Evolutionary conservation across 2,113 vertebrate species (phyloP), one percentile per base, ranked within the genome.

Genomic region (Rhagologus leucostigma): DNA sequence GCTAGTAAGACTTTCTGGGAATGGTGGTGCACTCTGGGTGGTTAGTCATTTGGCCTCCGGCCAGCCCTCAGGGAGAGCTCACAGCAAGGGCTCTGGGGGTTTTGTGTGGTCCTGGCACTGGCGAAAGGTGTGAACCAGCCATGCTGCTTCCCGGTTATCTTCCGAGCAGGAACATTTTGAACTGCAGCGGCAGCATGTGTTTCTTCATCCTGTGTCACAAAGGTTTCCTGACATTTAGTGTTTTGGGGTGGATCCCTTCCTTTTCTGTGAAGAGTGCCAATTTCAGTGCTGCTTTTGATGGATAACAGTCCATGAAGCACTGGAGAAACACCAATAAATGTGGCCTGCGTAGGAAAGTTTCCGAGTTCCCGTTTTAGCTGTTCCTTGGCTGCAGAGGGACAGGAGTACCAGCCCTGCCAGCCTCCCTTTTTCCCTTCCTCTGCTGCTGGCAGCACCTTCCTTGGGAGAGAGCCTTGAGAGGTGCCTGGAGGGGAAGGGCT

Each of bases 171-270:
- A 94, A 92, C 81, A 79, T 87, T 91, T 65, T 86, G 84, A 95
- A 84, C 80, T 80, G 70, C 81, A 55, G 57, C 2, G 0, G 67
- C 71, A 93, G 78, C 7, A 4, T 87, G 67, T 85, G 82, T 93
- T 94, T 93, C 90, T 96, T 95, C 88, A 93, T 96, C 87, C 82
- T 84, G 79, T 96, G 85, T 91, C 94, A 93, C 78, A 80, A 52
- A 93, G 67, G 60, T 56, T 96, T 95, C 95, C 96, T 91, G 92
- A 86, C 70, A 94, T 93, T 96, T 63, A 93, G 50, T 89, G 75
- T 90, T 96, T 82, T 77, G 82, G 92, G 93, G 93, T 70, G 94
- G 96, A 83, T 96, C 93, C 60, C 88, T 97, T 96, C 93, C 93
- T 94, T 56, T 91, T 60, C 78, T 90, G 73, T 2, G 2, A 90